phyloP scores from a whole-genome alignment of 2,888 invertebrate species.

The Acholoe squamosa region DNA sequence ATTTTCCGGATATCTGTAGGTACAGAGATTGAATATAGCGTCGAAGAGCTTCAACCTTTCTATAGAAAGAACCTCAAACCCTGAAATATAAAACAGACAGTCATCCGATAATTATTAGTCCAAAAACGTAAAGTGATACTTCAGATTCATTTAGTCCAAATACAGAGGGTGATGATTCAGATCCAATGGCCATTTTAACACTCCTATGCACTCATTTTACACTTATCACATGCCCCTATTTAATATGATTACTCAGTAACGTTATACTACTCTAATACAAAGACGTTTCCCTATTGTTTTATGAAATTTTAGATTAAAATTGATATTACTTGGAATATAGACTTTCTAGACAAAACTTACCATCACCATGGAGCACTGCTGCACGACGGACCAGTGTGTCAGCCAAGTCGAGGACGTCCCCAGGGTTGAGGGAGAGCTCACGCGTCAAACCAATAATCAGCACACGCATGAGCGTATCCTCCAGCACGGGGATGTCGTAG shows the following conservation, averaged over 20 bases:
- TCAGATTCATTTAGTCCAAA: too few relatives aligned
- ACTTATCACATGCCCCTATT: too few relatives aligned
- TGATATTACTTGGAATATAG: background rate
- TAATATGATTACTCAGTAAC: background rate
- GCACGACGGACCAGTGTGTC: constrained; percentile 93
- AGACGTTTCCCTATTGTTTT: background rate
- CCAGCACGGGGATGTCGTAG: constrained; percentile 93
- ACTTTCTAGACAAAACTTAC: constrained; percentile 76
- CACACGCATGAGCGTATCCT: constrained; percentile 92
- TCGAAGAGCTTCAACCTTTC: constrained; percentile 90
- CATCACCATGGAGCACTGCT: constrained; percentile 89
- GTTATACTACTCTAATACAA: background rate
- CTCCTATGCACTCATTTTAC: too few relatives aligned
- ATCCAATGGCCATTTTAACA: too few relatives aligned
- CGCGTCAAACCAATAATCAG: constrained; percentile 91
- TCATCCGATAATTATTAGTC: too few relatives aligned
- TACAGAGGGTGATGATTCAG: too few relatives aligned
- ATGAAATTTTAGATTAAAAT: background rate
- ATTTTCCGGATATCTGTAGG: constrained; percentile 96
- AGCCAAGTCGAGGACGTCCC: constrained; percentile 93
- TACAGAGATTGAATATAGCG: constrained; percentile 93
- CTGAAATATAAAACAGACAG: constrained; percentile 70
- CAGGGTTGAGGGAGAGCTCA: constrained; percentile 88
- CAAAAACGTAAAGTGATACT: too few relatives aligned
- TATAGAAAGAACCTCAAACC: constrained; percentile 81